phyloP scores from a whole-genome alignment of 2,113 vertebrate genomes.

The Oophaga pumilio region DNA sequence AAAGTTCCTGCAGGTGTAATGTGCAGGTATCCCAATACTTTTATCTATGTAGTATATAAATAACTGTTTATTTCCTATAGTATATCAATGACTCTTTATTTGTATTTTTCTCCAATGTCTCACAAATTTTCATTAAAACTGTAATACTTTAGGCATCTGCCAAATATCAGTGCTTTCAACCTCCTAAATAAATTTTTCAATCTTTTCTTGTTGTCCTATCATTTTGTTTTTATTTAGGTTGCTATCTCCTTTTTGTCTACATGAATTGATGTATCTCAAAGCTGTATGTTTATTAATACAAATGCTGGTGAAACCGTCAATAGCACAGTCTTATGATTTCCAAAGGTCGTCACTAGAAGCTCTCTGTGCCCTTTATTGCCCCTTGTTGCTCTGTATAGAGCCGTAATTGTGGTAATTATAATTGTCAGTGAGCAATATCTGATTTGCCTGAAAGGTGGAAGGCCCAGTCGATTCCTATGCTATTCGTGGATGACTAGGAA shows the following conservation, averaged over 20 bases:
- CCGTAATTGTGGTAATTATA: slow-evolving; percentile 28
- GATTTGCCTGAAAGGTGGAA: slow-evolving; percentile 37
- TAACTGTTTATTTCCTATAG: too few relatives aligned
- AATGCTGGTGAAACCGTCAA: not conserved
- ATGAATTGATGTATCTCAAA: not conserved
- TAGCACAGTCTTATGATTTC: not conserved
- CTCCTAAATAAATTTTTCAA: too few relatives aligned
- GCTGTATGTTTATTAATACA: not conserved
- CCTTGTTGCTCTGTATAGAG: not conserved
- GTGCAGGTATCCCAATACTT: too few relatives aligned
- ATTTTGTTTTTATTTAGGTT: not conserved
- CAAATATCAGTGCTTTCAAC: too few relatives aligned
- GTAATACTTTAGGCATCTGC: too few relatives aligned
- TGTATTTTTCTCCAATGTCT: too few relatives aligned
- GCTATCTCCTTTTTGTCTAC: not conserved
- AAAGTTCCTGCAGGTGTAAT: too few relatives aligned
- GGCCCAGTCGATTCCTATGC: slow-evolving; percentile 5
- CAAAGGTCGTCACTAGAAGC: slow-evolving; percentile 14
- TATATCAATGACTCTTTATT: too few relatives aligned
- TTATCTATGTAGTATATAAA: too few relatives aligned
- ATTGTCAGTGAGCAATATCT: slow-evolving; percentile 14
- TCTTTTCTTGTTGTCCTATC: not conserved
- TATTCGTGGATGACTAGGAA: slow-evolving; percentile 1
- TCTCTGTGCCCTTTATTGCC: not conserved
- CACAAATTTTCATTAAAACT: too few relatives aligned